Base-by-base conservation (phyloP, 2,797 vertebrate genomes). In the Melopsittacus undulatus region DNA sequence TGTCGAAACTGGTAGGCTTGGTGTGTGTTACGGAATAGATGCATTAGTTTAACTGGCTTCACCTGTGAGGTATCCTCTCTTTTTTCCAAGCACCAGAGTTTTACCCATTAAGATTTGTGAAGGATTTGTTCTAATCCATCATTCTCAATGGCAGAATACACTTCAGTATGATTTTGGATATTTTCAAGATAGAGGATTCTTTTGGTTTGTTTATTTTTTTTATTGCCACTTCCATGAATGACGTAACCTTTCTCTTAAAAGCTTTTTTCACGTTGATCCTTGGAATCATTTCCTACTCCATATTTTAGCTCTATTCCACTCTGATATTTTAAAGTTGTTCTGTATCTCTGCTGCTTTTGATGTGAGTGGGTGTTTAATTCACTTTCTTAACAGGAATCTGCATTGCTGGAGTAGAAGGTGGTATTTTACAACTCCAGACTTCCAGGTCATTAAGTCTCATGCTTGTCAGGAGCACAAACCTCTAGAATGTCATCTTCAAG, bases 301-400 rank as follows among this genome's bases (percentile, higher is more conserved):
- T 64, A 66, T 88, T 48, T 83, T 83, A 83, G 66, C 36, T 92
- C n/a, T 80, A 2, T 76, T 89, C 72, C 19, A 59, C 29, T 77
- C 48, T 83, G 79, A 11, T 83, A 46, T 80, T 92, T 94, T 83
- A 56, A 89, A 91, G 94, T 64, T 77, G 43, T 63, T 93, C 59
- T 92, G 70, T 87, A 48, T 82, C 54, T 92, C n/a, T 92, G 52
- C 61, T 67, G 79, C 68, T 89, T 64, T 68, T n/a, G 72, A 69
- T 75, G 40, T 70, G 84, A 83, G 92, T 92, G 79, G 68, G 92
- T 94, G 91, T 95, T 94, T 64, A 92, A 91, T 89, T 92, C 84
- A 43, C 36, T 85, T 75, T 85, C 45, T 2, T 51, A 90, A 56
- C 51, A 83, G 84, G 30, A 92, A 40, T 63, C 87, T 78, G 57